These are phyloP conservation scores for Probaryconus sp. DNA, from an alignment of 1,140 invertebrate species.

Conservation along the genomic window DNA sequence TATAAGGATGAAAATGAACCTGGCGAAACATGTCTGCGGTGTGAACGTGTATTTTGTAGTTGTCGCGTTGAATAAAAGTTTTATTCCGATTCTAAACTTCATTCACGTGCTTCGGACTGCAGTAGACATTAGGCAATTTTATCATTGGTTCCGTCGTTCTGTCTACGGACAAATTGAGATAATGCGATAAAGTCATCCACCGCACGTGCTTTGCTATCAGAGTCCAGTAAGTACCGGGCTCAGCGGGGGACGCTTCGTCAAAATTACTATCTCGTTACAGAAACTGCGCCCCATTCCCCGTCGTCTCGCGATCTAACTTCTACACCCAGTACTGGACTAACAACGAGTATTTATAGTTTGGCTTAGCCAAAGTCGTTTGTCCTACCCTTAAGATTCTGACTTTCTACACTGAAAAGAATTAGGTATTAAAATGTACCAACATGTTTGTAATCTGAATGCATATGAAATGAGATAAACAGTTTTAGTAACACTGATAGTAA, in stretches of 20 bases:
- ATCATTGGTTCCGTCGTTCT: conserved; percentile 43
- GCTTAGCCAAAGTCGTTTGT: conserved; percentile 30
- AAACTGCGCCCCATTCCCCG: conserved; percentile 3
- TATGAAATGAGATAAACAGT: too few species aligned
- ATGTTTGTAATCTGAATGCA: too few species aligned
- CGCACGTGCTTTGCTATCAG: conserved; percentile 42
- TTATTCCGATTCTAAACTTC: conserved; percentile 46
- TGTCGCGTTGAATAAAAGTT: conserved; percentile 24
- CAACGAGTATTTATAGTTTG: conserved; percentile 44
- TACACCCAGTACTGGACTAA: conserved; percentile 26
- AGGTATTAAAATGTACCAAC: too few species aligned
- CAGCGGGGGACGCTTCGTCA: conserved; percentile 56
- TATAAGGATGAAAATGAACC: conserved; percentile 26
- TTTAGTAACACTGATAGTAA: too few species aligned
- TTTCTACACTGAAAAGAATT: too few species aligned
- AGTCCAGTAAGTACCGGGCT: conserved; percentile 45
- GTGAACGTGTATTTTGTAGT: conserved; percentile 23
- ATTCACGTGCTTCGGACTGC: conserved; percentile 26
- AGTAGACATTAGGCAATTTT: conserved; percentile 43
- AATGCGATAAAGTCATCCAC: conserved; percentile 55
- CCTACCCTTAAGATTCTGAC: too few species aligned
- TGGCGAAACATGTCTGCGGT: conserved; percentile 23
- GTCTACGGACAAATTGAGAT: conserved; percentile 62
- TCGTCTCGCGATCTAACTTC: conserved; percentile 16
- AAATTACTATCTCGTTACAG: conserved; percentile 64